Conservation (phyloP, 2,888 invertebrate species). For the Heliconius sara region DNA sequence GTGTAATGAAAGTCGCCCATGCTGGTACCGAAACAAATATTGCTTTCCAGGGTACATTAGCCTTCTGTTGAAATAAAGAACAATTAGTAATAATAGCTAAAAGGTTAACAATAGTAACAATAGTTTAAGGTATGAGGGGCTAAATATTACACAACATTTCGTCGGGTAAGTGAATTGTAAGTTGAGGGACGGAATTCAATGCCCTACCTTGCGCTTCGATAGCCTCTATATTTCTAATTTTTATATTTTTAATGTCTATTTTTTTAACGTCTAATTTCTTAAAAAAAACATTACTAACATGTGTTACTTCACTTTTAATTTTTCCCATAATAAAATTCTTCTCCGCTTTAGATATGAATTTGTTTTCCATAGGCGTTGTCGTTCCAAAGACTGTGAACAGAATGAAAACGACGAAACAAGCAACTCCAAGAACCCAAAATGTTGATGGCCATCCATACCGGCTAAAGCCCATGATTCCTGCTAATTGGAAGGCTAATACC, state of each 20-base stretch:
- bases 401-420: conserved; percentile 77
- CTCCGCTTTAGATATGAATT: conserved; percentile 75
- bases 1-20: conserved; percentile 81
- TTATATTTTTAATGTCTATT: too few species aligned
- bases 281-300: conserved; percentile 49
- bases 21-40: conserved; percentile 77
- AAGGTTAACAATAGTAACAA: too few species aligned
- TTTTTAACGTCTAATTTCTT: background rate
- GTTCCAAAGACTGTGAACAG: conserved; percentile 75
- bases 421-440: conserved; percentile 84
- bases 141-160: too few species aligned
- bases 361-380: conserved; percentile 74
- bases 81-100: too few species aligned
- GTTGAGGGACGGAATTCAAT: too few species aligned
- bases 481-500: conserved; percentile 85
- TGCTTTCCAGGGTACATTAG: conserved; percentile 79
- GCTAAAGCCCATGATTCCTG: conserved; percentile 84
- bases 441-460: conserved; percentile 86
- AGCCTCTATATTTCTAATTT: too few species aligned
- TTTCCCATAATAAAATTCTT: conserved; percentile 70
- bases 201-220: too few species aligned
- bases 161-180: too few species aligned
- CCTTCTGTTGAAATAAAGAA: conserved; percentile 52
- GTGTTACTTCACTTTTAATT: conserved; percentile 50
- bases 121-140: too few species aligned